Evolutionary conservation across 2,888 invertebrate species (phyloP), one percentile per base, ranked within the genome.

Genomic region (Hemistola chrysoprasaria): DNA sequence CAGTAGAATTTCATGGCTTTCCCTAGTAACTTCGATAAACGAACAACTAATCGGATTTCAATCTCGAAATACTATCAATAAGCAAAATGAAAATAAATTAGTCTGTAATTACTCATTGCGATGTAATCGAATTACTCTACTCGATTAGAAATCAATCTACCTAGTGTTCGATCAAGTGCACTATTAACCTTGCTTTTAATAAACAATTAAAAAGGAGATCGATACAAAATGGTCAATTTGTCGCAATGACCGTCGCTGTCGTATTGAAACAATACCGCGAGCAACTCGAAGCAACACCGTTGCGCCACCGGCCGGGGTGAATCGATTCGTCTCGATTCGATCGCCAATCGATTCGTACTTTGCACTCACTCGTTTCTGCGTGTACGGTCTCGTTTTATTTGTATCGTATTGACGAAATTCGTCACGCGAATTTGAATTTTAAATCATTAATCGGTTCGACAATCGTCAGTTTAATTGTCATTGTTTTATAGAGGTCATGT

Each of bases 261-360:
- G 61, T 59, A 64, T 72, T 78, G 74, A 82, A 81, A 82, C 80
- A 53, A 48, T 46, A 43, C 20, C 11, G 28, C 24, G 37, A 41
- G 32, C 37, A 29, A 44, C n/a, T n/a, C n/a, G n/a, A n/a, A n/a
- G n/a, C n/a, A n/a, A n/a, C n/a, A n/a, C n/a, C n/a, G n/a, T n/a
- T n/a, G n/a, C 40, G 32, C 30, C 72, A 64, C 69, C 72, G 73
- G 68, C 63, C 75, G 71, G 68, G 53, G 54, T 59, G 64, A 86
- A 88, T 85, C 78, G 76, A 87, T 88, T 86, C 68, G 85, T 73
- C 64, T 65, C 85, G 75, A 73, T 60, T 65, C 62, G 62, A 52
- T 50, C 53, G 56, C 73, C 68, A 78, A 77, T 80, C 78, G 72
- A 67, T 71, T 71, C 71, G 56, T 61, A 63, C 42, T 74, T 70